Base-by-base conservation (phyloP, 2,113 vertebrate genomes). In the Galeopterus variegatus region DNA sequence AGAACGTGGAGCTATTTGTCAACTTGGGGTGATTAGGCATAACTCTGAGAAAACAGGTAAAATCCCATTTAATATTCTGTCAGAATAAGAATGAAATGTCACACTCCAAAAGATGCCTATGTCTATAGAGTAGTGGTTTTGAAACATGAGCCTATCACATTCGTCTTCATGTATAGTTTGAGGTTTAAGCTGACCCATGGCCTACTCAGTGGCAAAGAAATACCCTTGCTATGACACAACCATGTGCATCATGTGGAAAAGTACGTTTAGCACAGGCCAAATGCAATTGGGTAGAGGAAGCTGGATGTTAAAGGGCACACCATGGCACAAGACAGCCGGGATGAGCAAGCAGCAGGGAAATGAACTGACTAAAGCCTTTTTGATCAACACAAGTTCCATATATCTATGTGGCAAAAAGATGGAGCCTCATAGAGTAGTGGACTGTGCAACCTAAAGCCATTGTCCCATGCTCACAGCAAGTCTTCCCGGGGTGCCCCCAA, bases 1-100 rank as follows among this genome's bases (percentile, higher is more conserved):
- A 89, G 58, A 75, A 64, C 67, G 36, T 41, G 11, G 72, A 69
- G 23, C 48, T 58, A 10, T 48, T 58, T 80, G 56, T 75, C 54
- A 48, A 5, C 18, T 93, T 41, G 21, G 26, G 58, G 7, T 67
- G 12, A 33, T 80, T 64, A 77, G 64, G 58, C 24, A 15, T 88
- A 97, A 88, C 33, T 48, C 70, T 76, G 48, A 8, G 72, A 60
- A 95, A 82, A 83, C 28, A 50, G 28, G 28, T 65, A 36, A 91
- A 77, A 6, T 58, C 33, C 21, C 33, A 50, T 36, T 50, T 52
- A 84, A 83, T 58, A 82, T 70, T 62, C 52, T 64, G 48, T 45
- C 70, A 54, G 56, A 76, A 41, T n/a, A 56, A 26, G 79, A 86
- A 94, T 6, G 6, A 70, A 82, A 96, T 19, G 11, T 41, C 6